Base-by-base conservation (phyloP, 2,797 vertebrate genomes). In the Coendou prehensilis region DNA sequence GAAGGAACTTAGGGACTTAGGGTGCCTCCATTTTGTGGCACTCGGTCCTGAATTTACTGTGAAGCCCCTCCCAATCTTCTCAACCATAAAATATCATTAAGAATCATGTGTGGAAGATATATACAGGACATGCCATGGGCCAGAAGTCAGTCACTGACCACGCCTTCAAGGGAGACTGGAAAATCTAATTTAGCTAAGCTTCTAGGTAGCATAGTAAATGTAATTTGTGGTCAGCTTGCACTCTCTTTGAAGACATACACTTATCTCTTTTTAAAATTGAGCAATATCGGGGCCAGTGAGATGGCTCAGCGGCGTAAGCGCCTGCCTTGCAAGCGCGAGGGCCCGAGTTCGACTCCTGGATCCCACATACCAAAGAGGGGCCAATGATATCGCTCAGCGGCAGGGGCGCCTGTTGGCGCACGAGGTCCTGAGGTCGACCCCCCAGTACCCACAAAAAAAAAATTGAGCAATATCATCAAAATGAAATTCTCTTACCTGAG, bases 241-340 rank as follows among this genome's bases (percentile, higher is more conserved):
- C 37, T 76, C 9, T 85, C 56, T 71, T 37, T 52, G 10, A 76
- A 75, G 22, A 83, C 18, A 89, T 45, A 3, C 50, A 73, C 1
- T 84, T 26, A 45, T 45, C 11, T 88, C n/a, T 54, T 95, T 87
- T 85, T 30, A 84, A 95, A 94, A 67, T 7, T 69, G 30, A 92
- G 28, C 6, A 87, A 76, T 13, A 3, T 41, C 7, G 37, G 37
- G 37, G 37, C 37, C 37, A 41, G 37, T 41, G 37, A 41, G 37
- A 41, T 41, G 37, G 37, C 37, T 41, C 37, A 41, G 37, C 37
- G 2, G 37, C 37, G 37, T 41, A 41, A 41, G 37, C 37, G 37
- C 37, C 37, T 41, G 37, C 37, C 37, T 41, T 41, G 37, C 37
- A 41, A 41, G 37, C 37, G 37, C 37, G 37, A 41, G 37, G 37